phyloP scores from a whole-genome alignment of 2,113 vertebrate species.

The Pluvianellus socialis region DNA sequence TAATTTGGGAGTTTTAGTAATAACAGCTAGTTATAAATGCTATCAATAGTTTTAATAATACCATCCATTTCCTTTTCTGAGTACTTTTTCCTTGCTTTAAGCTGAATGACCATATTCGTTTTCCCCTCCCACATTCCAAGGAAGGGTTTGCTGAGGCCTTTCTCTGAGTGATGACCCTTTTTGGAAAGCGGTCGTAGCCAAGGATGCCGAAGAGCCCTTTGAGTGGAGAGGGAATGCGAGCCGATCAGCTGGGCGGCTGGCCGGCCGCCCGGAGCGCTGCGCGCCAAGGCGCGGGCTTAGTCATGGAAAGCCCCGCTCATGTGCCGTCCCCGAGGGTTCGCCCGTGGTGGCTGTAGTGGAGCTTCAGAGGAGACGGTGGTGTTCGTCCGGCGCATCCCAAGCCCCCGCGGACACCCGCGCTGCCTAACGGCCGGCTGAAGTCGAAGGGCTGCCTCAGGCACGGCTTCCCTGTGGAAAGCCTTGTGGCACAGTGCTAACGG shows the following conservation, averaged over 20 bases:
- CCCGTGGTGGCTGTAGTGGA: fast-evolving
- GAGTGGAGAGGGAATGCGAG: not conserved
- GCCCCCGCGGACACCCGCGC: not conserved
- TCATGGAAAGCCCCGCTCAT: fast-evolving
- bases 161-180: not conserved
- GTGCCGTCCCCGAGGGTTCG: not conserved
- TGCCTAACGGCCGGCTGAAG: not conserved
- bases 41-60: not conserved
- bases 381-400: not conserved
- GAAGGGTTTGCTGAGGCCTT: not conserved
- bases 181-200: not conserved
- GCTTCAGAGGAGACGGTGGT: not conserved
- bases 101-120: not conserved
- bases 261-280: not conserved
- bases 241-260: not conserved
- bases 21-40: not conserved
- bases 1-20: not conserved
- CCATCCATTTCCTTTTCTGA: not conserved
- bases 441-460: not conserved
- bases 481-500: not conserved
- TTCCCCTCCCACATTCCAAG: not conserved
- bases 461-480: not conserved
- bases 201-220: not conserved
- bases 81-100: not conserved
- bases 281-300: not conserved